Evolutionary conservation across 2,888 invertebrate genomes (phyloP), one percentile per base, ranked within the genome.

Genomic region (Agonopterix alstromeriana): DNA sequence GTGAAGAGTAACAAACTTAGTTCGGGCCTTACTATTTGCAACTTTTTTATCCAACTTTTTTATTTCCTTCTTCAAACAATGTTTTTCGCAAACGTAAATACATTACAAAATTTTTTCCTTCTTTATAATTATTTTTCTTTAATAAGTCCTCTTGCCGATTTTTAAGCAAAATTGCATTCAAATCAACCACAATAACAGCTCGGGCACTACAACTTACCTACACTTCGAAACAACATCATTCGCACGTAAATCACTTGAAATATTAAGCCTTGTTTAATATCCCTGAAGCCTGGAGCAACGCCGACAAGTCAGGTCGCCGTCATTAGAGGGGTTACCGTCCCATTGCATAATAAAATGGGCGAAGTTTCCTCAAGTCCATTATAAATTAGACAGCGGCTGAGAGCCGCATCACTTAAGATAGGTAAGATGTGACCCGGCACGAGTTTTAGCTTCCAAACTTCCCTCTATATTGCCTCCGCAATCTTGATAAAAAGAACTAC

Each of bases 311-410:
- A 81, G 82, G 83, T 82, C 79, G 75, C 64, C 77, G 80, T 87
- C 87, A 83, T 87, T 88, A 88, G 82, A 82, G 80, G 81, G 85
- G 84, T 81, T 82, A 81, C 86, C 83, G 73, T 80, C 83, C 83
- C 87, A 86, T 84, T 86, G 86, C 87, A 87, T 88, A 87, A 87
- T 88, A 88, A 88, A 88, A 88, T 88, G 87, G 82, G 71, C 82
- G 66, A 88, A 88, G 86, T 87, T 88, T 85, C 78, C 85, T 75
- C 80, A 87, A 88, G 87, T 86, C 88, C 87, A 88, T 87, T 88
- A 88, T 87, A 87, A 88, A 88, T 88, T 87, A 88, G 87, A 87
- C 87, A 82, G 80, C 79, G 84, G 82, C 71, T 71, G 71, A 85
- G 83, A 78, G 79, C 79, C 85, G 84, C 86, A 85, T 87, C 87